A percentile compares a stretch with the other conserved stretches of the same genome.
phyloP scores from a whole-genome alignment of 2,113 vertebrate genomes.

The Struthidea cinerea region DNA sequence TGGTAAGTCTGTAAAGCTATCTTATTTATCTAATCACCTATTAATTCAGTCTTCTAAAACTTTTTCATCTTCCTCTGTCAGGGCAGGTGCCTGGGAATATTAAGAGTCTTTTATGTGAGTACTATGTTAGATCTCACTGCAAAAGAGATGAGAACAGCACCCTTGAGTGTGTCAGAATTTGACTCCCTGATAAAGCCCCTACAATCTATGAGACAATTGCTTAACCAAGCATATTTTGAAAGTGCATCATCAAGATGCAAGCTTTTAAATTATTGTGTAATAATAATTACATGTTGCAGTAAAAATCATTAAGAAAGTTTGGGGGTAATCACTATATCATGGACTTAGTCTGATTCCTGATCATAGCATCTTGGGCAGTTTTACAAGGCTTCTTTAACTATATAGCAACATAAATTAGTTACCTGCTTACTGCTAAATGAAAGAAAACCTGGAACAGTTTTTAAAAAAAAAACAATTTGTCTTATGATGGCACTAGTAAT shows the following conservation, averaged over 20 bases:
- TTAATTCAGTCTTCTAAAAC: background rate
- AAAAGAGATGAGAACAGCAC: background rate
- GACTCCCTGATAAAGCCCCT: background rate
- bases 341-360: background rate
- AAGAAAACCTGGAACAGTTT: background rate
- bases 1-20: background rate
- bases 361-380: background rate
- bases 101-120: background rate
- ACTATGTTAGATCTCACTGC: background rate
- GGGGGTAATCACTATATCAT: background rate
- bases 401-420: background rate
- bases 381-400: background rate
- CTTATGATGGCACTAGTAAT: background rate
- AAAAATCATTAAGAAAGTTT: constrained; percentile 51
- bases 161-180: background rate
- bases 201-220: constrained; percentile 15
- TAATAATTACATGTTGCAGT: constrained; percentile 41
- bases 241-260: constrained; percentile 18
- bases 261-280: constrained; percentile 27
- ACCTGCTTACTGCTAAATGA: background rate
- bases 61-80: background rate
- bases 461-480: background rate
- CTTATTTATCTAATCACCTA: background rate
- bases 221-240: constrained; percentile 14
- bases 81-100: background rate